These are phyloP conservation scores for Sminthopsis crassicaudata DNA, from an alignment of 2,113 vertebrate species.

Conservation along the genomic window DNA sequence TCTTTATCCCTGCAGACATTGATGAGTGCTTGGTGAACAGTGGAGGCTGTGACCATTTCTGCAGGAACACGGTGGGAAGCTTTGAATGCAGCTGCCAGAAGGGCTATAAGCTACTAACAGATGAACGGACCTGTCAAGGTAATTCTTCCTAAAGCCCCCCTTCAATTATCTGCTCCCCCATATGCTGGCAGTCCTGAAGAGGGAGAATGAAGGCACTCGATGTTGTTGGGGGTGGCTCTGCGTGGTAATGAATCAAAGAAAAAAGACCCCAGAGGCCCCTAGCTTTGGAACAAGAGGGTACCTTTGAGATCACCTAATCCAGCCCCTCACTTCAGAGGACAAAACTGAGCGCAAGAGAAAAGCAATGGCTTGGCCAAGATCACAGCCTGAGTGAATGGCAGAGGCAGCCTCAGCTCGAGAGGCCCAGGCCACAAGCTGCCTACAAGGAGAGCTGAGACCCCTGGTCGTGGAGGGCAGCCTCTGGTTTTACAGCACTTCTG, in stretches of 20 bases:
- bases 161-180: not conserved
- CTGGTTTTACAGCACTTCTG: not conserved
- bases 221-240: not conserved
- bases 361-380: not conserved
- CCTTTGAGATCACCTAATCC: not conserved
- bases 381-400: not conserved
- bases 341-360: not conserved
- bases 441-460: rapidly evolving
- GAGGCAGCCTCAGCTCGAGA: not conserved
- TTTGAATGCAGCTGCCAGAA: constrained; percentile 99
- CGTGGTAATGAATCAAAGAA: not conserved
- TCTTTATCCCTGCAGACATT: constrained; percentile 87
- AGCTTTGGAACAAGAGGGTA: not conserved
- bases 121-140: constrained; percentile 98
- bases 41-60: constrained; percentile 96
- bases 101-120: constrained; percentile 96
- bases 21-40: constrained; percentile 96
- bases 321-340: not conserved
- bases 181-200: not conserved
- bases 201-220: not conserved
- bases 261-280: not conserved
- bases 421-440: not conserved
- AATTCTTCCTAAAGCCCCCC: constrained; percentile 56
- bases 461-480: rapidly evolving
- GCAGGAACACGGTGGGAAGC: constrained; percentile 96